phyloP scores from a whole-genome alignment of 2,888 invertebrate species.

The Apeira syringaria region DNA sequence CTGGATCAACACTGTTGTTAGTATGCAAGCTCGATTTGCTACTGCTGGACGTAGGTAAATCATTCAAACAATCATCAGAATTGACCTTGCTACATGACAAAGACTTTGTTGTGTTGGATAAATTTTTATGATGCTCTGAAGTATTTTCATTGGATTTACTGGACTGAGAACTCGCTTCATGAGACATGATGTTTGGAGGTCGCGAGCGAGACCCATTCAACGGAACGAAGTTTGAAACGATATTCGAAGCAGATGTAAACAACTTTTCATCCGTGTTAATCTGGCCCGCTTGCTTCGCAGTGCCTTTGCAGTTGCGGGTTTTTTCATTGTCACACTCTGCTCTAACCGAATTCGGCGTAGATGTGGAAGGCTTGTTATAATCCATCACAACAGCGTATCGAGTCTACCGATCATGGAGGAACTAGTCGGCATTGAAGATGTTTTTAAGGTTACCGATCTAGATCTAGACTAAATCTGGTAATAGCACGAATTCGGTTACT shows the following conservation, averaged over 20 bases:
- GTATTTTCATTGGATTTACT: conserved; percentile 40
- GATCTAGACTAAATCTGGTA: background rate
- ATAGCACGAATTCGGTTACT: background rate
- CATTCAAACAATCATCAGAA: conserved; percentile 36
- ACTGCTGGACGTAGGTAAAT: conserved; percentile 42
- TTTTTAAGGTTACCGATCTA: conserved; percentile 55
- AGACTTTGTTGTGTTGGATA: conserved; percentile 36
- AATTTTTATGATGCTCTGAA: conserved; percentile 40
- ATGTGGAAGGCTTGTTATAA: conserved; percentile 55
- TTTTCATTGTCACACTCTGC: conserved; percentile 54
- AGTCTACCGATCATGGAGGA: conserved; percentile 53
- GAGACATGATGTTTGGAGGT: conserved; percentile 39
- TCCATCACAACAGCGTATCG: too few relatives aligned
- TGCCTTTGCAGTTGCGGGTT: conserved; percentile 45
- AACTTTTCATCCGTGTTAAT: conserved; percentile 53
- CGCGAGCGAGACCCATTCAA: conserved; percentile 53
- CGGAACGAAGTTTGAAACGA: conserved; percentile 48
- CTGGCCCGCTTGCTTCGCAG: conserved; percentile 44
- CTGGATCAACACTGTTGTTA: conserved; percentile 51
- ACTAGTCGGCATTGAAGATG: conserved; percentile 67
- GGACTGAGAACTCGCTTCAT: conserved; percentile 43
- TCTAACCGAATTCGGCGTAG: conserved; percentile 49
- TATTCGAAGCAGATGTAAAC: conserved; percentile 61
- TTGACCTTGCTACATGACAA: conserved; percentile 40
- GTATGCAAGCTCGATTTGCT: conserved; percentile 47